Base-by-base conservation (phyloP, 2,797 vertebrate genomes). In the Pterois miles region DNA sequence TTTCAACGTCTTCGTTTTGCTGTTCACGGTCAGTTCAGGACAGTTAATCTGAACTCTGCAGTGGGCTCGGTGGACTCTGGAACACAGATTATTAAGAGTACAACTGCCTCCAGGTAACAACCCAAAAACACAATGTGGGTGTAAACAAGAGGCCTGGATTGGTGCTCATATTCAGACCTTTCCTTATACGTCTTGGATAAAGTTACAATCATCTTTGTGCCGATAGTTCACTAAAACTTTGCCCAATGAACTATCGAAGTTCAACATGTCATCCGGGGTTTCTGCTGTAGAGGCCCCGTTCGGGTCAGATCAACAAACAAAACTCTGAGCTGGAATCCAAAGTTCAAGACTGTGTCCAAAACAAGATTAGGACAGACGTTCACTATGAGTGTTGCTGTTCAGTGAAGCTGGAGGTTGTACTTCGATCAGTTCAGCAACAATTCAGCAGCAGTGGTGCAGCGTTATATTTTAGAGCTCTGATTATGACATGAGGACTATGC, bases 71-170 rank as follows among this genome's bases (percentile, higher is more conserved):
- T 29, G 62, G 62, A 64, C 62, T 29, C 62, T 46, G 34, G 38
- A 18, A 38, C 33, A 43, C 66, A 58, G 8, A 22, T 43, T 43
- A 38, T 38, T 14, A 62, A 29, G 22, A 72, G 46, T 22, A 50
- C 64, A 65, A 52, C 65, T 20, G 65, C 50, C 50, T 27, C 5
- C 33, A 38, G 50, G 65, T 53, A 53, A 65, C 63, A 65, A 67
- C 62, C n/a, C 25, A n/a, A 36, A 36, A 36, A 18, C 48, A 53
- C 65, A 16, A 25, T 25, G 65, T 53, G n/a, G 46, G n/a, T 34
- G 48, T 50, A 16, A 65, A 65, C 43, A 50, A 33, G 8, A 50
- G 43, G 27, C 18, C 38, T 46, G 23, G 18, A 64, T 9, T 46
- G 16, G 38, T 25, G 16, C 64, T 52, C 29, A 36, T 16, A 18